These are phyloP conservation scores for Platalea minor DNA, from an alignment of 2,797 vertebrate genomes.

Conservation along the genomic window DNA sequence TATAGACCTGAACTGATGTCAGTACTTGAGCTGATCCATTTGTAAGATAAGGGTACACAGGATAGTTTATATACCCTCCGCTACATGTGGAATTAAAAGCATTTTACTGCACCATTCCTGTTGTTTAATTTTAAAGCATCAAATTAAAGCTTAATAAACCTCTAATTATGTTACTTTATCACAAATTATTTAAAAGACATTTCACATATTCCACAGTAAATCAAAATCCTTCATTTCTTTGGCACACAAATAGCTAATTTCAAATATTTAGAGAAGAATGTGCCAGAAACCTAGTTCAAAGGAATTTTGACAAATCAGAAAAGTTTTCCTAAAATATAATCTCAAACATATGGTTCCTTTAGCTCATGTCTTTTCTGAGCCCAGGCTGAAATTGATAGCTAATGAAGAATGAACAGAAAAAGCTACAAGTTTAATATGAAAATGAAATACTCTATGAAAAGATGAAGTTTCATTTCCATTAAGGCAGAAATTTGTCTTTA, in stretches of 20 bases:
- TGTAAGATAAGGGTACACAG: neutral
- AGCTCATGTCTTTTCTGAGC: neutral
- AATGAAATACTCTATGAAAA: neutral
- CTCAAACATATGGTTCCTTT: slow-evolving; percentile 21
- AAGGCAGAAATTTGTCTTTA: neutral
- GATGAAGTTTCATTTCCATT: neutral
- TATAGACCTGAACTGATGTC: neutral
- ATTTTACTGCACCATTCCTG: neutral
- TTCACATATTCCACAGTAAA: neutral
- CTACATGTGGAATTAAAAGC: neutral
- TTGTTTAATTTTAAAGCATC: neutral
- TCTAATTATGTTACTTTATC: neutral
- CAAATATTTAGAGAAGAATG: slow-evolving; percentile 35
- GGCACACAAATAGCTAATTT: neutral
- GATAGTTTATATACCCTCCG: neutral
- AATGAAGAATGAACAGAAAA: slow-evolving; percentile 3
- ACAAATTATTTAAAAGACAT: slow-evolving; percentile 12
- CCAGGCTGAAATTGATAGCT: neutral
- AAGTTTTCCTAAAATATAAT: slow-evolving; percentile 19
- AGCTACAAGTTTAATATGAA: neutral
- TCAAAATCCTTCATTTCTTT: neutral
- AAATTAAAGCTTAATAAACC: neutral
- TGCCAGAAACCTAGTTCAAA: slow-evolving; percentile 39
- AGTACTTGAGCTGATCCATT: neutral
- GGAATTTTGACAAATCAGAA: neutral